Evolutionary conservation across 2,797 vertebrate species (phyloP).

Genomic region (Sternotherus odoratus): DNA sequence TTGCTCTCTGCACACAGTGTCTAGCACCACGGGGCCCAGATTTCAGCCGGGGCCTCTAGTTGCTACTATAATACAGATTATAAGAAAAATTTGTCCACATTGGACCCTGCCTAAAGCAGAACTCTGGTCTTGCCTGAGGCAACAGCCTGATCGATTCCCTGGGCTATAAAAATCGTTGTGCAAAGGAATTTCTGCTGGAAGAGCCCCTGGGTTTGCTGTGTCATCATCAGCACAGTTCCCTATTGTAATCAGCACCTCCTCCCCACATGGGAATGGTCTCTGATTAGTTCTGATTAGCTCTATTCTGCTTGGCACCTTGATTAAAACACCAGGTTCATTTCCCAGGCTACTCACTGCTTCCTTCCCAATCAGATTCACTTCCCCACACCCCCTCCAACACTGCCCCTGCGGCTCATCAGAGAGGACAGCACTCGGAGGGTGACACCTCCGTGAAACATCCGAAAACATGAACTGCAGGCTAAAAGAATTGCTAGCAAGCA

Average conservation of each 20-base stretch:
- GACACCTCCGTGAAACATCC: not conserved
- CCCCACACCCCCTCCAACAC: slow-evolving; percentile 62
- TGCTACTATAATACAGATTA: not conserved
- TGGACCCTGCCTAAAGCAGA: not conserved
- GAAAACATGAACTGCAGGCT: not conserved
- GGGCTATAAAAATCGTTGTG: not conserved
- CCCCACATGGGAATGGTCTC: slow-evolving; percentile 62
- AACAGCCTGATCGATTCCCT: not conserved
- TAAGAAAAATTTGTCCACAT: not conserved
- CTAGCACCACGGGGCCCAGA: not conserved
- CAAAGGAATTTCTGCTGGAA: slow-evolving; percentile 48
- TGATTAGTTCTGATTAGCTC: slow-evolving; percentile 80
- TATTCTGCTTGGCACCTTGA: slow-evolving; percentile 65
- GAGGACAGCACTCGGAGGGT: slow-evolving; percentile 53
- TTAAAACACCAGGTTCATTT: slow-evolving; percentile 73
- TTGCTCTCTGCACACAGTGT: rapidly evolving
- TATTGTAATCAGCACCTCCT: slow-evolving; percentile 61
- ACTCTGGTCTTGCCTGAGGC: not conserved
- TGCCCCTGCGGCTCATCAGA: slow-evolving; percentile 55
- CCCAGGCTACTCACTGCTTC: slow-evolving; percentile 54
- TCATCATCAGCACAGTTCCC: slow-evolving; percentile 59
- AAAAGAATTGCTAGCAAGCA: not conserved
- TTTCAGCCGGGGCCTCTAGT: not conserved
- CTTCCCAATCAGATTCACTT: slow-evolving; percentile 67
- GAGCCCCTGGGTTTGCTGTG: slow-evolving; percentile 48